Evolutionary conservation across 2,888 invertebrate genomes (phyloP), one percentile per base, ranked within the genome.

Genomic region (Homarus gammarus): DNA sequence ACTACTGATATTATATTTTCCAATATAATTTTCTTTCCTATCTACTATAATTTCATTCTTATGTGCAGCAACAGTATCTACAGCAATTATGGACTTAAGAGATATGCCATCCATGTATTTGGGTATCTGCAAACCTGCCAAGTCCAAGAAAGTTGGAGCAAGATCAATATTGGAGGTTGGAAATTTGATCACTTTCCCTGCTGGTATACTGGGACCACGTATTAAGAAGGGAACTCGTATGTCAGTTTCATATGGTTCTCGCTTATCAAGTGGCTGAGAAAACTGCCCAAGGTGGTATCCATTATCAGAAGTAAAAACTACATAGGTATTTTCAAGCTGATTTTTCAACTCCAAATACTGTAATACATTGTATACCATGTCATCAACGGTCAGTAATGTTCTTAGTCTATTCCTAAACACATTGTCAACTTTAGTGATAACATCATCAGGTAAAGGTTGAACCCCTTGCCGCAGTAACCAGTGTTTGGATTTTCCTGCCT

Each of bases 261-360:
- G 95, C 93, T 98, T 98, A 94, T 98, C 98, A 94, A 96, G 96
- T 0, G 97, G 96, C 94, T 97, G 96, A 2, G 97, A 96, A 94
- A 97, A 98, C 94, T 98, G 98, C 5, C 97, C 97, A 92, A 98
- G 95, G 94, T 98, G 98, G 94, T 96, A 98, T 36, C 98, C 98
- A 94, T 98, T 97, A 93, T 98, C 98, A 0, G 98, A 98, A 0
- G 97, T 96, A 93, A 96, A 97, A 82, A 98, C 95, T 0, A 98
- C 93, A 93, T 96, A 98, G 0, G 98, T 98, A 92, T 97, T 95
- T 0, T 96, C 94, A 6, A 97, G 93, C 0, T 96, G 90, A 0
- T 94, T 93, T 1, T 94, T 94, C 0, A 93, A 93, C 51, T 95
- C 94, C 38, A 98, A 93, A 0, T 95, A 93, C 0, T 94, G 93